Evolutionary conservation across 2,113 vertebrate genomes (phyloP), one percentile per base, ranked within the genome.

Genomic region (Ammodytes dubius): DNA sequence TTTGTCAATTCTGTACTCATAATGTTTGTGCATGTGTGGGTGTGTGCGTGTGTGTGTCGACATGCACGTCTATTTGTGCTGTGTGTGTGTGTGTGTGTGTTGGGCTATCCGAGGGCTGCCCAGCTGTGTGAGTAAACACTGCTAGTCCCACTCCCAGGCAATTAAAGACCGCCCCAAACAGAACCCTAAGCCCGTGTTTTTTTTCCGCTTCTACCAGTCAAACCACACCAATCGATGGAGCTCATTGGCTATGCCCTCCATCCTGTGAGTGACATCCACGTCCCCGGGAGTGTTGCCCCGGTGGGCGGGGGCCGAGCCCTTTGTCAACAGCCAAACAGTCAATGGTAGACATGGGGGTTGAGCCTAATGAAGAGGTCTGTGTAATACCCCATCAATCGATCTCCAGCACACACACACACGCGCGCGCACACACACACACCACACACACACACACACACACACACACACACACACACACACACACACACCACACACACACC

Each of bases 351-450:
- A 7, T 54, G 76, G 69, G 73, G 84, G 87, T 74, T 64, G 77
- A 82, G 86, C 67, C 87, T 94, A 93, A 94, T 94, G 89, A 93
- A 93, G 90, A 91, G 81, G 84, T 72, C 63, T 19, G 74, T 80
- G 86, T 88, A 88, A 86, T 84, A 79, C 74, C 66, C 39, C n/a
- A 72, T 86, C 72, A 74, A 94, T 93, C 83, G 68, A 89, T 90
- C 82, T 61, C 66, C 43, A 49, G 87, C 82, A 81, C 78, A 70
- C 47, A 79, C 68, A 87, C 68, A 81, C 86, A 79, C 76, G n/a
- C n/a, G n/a, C n/a, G n/a, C n/a, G n/a, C n/a, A n/a, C n/a, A n/a
- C n/a, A n/a, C n/a, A n/a, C n/a, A n/a, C n/a, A n/a, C n/a, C n/a
- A 43, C 60, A 42, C 37, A 14, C 27, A 27, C 27, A 27, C 27